These are phyloP conservation scores for Phalera bucephala DNA, from an alignment of 2,888 invertebrate genomes.

Conservation along the genomic window DNA sequence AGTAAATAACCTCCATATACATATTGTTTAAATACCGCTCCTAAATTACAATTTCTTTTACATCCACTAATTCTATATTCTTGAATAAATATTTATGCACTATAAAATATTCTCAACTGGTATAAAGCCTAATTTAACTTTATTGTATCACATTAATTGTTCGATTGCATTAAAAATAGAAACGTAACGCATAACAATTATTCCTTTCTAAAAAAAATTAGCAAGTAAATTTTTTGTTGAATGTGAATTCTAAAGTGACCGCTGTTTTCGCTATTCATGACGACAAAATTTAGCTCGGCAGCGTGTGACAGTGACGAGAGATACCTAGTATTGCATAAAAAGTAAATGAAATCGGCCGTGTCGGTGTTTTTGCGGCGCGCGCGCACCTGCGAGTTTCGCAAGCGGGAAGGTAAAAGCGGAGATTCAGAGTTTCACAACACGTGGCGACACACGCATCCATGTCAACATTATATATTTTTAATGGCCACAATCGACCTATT, in stretches of 20 bases:
- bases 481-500: conserved; percentile 5
- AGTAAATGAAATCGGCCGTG: conserved; percentile 74
- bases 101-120: too few relatives aligned
- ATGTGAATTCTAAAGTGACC: not conserved
- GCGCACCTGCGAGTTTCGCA: conserved; percentile 85
- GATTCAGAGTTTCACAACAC: conserved; percentile 79
- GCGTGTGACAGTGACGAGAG: conserved; percentile 29
- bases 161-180: too few relatives aligned
- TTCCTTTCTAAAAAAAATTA: too few relatives aligned
- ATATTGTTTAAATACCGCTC: too few relatives aligned
- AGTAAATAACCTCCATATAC: not conserved
- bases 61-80: too few relatives aligned
- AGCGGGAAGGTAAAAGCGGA: conserved; percentile 80
- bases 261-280: conserved; percentile 14
- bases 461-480: conserved; percentile 26
- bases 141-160: too few relatives aligned
- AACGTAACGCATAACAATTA: too few relatives aligned
- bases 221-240: too few relatives aligned
- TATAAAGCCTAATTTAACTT: too few relatives aligned
- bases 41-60: too few relatives aligned
- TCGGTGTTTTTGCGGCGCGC: conserved; percentile 77
- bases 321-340: conserved; percentile 73
- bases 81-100: too few relatives aligned
- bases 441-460: conserved; percentile 52
- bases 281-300: conserved; percentile 14